These are phyloP conservation scores for Bombus pascuorum DNA, from an alignment of 1,140 invertebrate species.

Conservation along the genomic window DNA sequence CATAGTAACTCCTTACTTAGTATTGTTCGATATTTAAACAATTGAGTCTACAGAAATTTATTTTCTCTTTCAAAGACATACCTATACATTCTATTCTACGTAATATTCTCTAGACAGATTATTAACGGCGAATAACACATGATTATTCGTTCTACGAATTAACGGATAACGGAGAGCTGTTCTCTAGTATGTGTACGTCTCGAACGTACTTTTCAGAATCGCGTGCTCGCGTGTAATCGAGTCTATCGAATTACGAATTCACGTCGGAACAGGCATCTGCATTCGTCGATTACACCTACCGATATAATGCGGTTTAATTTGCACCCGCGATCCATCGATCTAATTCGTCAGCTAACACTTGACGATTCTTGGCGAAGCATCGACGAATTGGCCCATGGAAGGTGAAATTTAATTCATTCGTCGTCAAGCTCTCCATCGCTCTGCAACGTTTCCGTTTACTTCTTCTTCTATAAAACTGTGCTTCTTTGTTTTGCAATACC, in stretches of 20 bases:
- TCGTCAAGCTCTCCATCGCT: background rate
- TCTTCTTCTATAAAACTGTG: background rate
- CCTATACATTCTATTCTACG: no score
- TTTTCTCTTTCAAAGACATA: no score
- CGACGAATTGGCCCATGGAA: background rate
- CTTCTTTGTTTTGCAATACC: background rate
- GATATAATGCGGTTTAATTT: slow-evolving; percentile 60
- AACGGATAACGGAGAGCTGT: background rate
- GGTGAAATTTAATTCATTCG: background rate
- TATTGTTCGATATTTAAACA: no score
- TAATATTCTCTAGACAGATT: background rate
- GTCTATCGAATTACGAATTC: slow-evolving; percentile 72
- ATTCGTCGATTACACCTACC: slow-evolving; percentile 67
- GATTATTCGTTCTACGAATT: background rate
- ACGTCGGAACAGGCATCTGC: slow-evolving; percentile 73
- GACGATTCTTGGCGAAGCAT: background rate
- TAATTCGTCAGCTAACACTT: slow-evolving; percentile 34
- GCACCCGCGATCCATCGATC: slow-evolving; percentile 48
- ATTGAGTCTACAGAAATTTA: no score
- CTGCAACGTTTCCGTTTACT: no score
- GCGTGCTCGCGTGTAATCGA: slow-evolving; percentile 71
- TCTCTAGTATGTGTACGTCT: slow-evolving; percentile 15
- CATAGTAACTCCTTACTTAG: no score
- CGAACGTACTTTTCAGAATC: slow-evolving; percentile 43
- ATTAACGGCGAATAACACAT: slow-evolving; percentile 12